phyloP scores from a whole-genome alignment of 30 jellyfish, hydroid and myxozoan species.

The Aurelia sp. region DNA sequence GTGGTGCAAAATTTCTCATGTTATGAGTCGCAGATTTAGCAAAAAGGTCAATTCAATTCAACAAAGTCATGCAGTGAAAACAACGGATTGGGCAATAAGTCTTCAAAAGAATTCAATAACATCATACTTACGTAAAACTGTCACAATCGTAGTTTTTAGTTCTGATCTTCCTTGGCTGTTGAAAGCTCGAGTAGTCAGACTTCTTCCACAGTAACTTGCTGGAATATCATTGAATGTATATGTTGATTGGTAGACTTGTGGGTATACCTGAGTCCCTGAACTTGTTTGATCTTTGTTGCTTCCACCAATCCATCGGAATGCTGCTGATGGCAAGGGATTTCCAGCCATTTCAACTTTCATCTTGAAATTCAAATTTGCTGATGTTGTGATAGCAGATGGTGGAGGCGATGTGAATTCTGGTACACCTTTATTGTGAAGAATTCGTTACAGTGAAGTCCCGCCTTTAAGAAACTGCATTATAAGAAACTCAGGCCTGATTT shows the following conservation, averaged over 20 bases:
- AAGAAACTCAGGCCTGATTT: too few species aligned
- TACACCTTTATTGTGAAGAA: background rate
- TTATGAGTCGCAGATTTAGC: too few species aligned
- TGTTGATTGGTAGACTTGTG: slow-evolving; percentile 16
- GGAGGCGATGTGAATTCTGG: slow-evolving; percentile 13
- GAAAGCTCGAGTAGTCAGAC: slow-evolving; percentile 3
- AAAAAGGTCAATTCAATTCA: too few species aligned
- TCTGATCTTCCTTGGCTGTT: background rate
- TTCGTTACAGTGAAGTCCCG: too few species aligned
- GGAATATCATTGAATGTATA: background rate
- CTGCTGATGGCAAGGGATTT: slow-evolving; percentile 50
- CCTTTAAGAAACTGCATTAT: too few species aligned
- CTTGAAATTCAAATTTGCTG: slow-evolving; percentile 2
- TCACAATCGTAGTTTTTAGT: too few species aligned
- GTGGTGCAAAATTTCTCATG: too few species aligned
- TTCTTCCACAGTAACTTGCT: slow-evolving; percentile 46
- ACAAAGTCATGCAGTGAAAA: too few species aligned
- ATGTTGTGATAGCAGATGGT: background rate
- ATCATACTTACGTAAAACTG: too few species aligned
- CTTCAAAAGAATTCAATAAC: too few species aligned
- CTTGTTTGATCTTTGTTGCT: background rate
- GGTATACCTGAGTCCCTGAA: slow-evolving; percentile 16
- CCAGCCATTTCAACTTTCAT: slow-evolving; percentile 27
- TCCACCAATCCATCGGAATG: slow-evolving; percentile 15
- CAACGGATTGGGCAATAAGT: too few species aligned